Evolutionary conservation across 2,888 invertebrate species (phyloP).

Genomic region (Cephus pygmeus): DNA sequence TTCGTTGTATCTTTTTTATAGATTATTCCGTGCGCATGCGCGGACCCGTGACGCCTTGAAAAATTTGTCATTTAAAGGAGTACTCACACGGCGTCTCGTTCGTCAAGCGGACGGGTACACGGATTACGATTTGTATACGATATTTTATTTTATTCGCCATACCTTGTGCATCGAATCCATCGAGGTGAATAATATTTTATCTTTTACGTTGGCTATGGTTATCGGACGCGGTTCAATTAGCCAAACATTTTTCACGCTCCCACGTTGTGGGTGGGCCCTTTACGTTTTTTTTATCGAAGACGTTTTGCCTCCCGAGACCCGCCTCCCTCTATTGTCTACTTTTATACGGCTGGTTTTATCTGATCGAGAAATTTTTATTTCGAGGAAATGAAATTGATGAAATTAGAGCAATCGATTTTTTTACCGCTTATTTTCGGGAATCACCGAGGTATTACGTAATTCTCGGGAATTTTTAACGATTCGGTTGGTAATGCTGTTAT

Average conservation of each 20-base stretch:
- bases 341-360: conserved; percentile 17
- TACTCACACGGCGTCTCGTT: neutral
- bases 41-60: neutral
- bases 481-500: neutral
- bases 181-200: neutral
- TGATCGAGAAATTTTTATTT: conserved; percentile 42
- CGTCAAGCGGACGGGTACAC: neutral
- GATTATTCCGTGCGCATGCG: neutral
- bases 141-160: neutral
- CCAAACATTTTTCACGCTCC: neutral
- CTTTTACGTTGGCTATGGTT: neutral
- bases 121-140: neutral
- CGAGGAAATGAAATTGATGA: neutral
- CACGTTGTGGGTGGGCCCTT: conserved; percentile 36
- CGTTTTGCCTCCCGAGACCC: conserved; percentile 30
- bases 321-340: neutral
- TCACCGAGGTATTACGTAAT: neutral
- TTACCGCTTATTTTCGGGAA: neutral
- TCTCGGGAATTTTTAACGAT: neutral
- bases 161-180: neutral
- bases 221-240: neutral
- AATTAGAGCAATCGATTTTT: neutral
- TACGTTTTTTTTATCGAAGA: conserved; percentile 29
- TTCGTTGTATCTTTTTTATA: neutral
- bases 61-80: neutral